Conservation (phyloP, 2,113 vertebrate species). For the Hydrolagus affinis region DNA sequence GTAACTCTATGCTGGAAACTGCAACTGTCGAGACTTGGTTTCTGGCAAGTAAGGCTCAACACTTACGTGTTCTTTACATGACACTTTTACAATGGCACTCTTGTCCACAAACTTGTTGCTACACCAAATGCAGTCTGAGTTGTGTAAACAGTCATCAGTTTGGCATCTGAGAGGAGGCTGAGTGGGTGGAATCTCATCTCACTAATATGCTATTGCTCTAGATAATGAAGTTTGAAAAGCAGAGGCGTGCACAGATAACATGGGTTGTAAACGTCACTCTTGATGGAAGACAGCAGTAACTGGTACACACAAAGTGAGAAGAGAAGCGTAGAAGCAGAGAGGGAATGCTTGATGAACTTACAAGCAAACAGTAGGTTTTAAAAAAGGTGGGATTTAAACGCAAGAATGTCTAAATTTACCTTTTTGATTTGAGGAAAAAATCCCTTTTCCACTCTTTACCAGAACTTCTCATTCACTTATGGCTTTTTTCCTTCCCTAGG, state of each 20-base stretch:
- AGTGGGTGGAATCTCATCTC: conserved; percentile 45
- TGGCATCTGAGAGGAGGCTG: conserved; percentile 44
- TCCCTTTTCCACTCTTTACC: too few relatives aligned
- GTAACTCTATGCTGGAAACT: background rate
- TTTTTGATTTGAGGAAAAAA: background rate
- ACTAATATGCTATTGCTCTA: conserved; percentile 42
- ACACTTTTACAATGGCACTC: background rate
- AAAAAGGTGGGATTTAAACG: too few relatives aligned
- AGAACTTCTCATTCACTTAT: too few relatives aligned
- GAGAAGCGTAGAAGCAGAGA: background rate
- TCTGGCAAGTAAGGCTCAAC: background rate
- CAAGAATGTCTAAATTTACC: too few relatives aligned
- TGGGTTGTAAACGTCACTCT: conserved; percentile 51
- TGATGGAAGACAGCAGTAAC: conserved; percentile 40
- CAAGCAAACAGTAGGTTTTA: background rate
- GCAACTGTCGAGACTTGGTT: background rate
- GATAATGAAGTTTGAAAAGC: conserved; percentile 44
- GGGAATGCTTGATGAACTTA: background rate
- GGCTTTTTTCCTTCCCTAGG: too few relatives aligned
- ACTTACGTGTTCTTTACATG: background rate
- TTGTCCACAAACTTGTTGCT: conserved; percentile 5
- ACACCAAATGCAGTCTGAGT: conserved; percentile 35
- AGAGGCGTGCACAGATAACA: conserved; percentile 41
- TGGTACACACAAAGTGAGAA: background rate
- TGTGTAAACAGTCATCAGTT: conserved; percentile 41